Conservation (phyloP, 1,140 invertebrate genomes). For the Bombus confusus region DNA sequence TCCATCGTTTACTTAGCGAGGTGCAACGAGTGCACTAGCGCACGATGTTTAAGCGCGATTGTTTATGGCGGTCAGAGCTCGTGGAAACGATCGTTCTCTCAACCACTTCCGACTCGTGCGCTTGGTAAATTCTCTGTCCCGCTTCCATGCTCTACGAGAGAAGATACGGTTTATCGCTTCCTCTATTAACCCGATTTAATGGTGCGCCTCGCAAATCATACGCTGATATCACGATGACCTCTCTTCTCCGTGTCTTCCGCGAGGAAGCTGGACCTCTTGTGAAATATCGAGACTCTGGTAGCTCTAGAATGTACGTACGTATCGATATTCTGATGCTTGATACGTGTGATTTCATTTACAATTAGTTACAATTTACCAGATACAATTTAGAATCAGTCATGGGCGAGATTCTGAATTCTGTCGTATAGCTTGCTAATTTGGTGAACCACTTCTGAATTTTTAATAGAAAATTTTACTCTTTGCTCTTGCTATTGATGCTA, state of each 20-base stretch:
- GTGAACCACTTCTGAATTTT: too few relatives aligned
- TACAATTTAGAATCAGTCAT: too few relatives aligned
- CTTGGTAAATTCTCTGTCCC: neutral
- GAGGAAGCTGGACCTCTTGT: too few relatives aligned
- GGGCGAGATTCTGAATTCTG: too few relatives aligned
- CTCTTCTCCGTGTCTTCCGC: neutral
- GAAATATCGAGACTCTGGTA: too few relatives aligned
- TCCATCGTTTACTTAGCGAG: slow-evolving; percentile 34
- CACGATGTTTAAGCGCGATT: slow-evolving; percentile 26
- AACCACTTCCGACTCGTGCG: slow-evolving; percentile 34
- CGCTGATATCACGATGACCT: slow-evolving; percentile 3
- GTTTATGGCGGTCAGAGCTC: slow-evolving; percentile 21
- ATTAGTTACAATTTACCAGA: too few relatives aligned
- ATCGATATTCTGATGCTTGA: too few relatives aligned
- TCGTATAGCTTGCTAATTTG: too few relatives aligned
- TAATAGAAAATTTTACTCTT: too few relatives aligned
- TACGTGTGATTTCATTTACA: too few relatives aligned
- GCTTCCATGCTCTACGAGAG: neutral
- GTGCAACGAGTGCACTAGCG: slow-evolving; percentile 11
- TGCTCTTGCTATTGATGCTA: too few relatives aligned
- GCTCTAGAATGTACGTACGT: too few relatives aligned
- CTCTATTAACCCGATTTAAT: slow-evolving; percentile 50
- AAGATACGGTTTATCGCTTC: slow-evolving; percentile 57
- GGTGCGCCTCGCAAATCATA: slow-evolving; percentile 22
- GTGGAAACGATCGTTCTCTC: slow-evolving; percentile 33